phyloP scores from a whole-genome alignment of 37 sponge, comb jelly and placozoan genomes.

The Theonella swinhoei region DNA sequence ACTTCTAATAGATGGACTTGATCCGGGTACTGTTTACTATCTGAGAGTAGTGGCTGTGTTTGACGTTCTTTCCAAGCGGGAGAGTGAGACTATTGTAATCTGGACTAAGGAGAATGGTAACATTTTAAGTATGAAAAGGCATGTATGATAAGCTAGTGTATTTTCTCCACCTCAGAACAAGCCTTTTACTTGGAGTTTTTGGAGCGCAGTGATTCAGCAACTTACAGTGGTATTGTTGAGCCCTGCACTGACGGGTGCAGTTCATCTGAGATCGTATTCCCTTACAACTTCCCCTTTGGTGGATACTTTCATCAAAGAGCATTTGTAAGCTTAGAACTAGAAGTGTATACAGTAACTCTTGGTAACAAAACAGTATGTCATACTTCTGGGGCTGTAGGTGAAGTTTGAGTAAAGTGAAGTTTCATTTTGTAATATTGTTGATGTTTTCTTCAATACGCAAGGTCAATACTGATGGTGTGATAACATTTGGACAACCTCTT shows the following conservation, averaged over 20 bases:
- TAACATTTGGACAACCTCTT: not conserved
- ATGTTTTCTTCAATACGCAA: no score
- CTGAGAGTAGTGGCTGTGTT: not conserved
- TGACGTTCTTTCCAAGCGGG: not conserved
- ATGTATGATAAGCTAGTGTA: no score
- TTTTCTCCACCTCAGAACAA: not conserved
- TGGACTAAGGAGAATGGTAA: not conserved
- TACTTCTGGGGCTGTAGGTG: no score
- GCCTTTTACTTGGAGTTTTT: not conserved
- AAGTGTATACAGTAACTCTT: no score
- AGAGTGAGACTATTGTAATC: not conserved
- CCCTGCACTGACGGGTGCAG: not conserved
- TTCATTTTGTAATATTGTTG: no score
- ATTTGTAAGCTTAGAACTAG: no score
- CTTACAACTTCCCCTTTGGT: not conserved
- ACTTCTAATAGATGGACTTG: not conserved
- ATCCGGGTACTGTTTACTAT: not conserved
- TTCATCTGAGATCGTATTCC: not conserved
- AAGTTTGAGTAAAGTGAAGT: no score
- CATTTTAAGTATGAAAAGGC: no score
- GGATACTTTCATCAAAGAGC: no score
- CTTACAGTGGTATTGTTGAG: not conserved
- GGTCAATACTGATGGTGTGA: not conserved
- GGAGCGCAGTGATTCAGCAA: not conserved
- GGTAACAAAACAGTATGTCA: no score